Conservation (phyloP, 92 coral and sea anemone species). For the Heliopora coerulea region DNA sequence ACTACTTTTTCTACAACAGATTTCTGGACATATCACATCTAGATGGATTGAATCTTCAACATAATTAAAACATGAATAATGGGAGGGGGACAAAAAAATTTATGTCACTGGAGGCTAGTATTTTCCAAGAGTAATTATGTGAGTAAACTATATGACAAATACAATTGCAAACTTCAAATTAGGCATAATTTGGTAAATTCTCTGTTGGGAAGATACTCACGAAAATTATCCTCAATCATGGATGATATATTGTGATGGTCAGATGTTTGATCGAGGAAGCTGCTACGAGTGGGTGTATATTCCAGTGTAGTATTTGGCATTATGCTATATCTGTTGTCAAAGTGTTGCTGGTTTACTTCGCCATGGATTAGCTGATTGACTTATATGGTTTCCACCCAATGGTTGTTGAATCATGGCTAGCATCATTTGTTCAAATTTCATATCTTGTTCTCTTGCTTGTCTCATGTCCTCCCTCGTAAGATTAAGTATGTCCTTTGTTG, state of each 20-base stretch:
- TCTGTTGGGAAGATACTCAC: not conserved
- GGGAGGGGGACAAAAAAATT: too few species aligned
- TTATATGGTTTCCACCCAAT: not conserved
- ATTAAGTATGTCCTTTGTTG: slow-evolving; percentile 20
- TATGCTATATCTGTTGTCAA: slow-evolving; percentile 5
- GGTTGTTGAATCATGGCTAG: slow-evolving; percentile 7
- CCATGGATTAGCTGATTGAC: slow-evolving; percentile 1
- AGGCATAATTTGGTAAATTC: too few species aligned
- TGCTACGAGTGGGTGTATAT: not conserved
- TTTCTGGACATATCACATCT: too few species aligned
- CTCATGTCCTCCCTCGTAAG: slow-evolving; percentile 26
- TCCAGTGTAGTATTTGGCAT: slow-evolving; percentile 9
- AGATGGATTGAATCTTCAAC: too few species aligned
- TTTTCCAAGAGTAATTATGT: too few species aligned
- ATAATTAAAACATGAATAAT: too few species aligned
- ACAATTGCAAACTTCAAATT: too few species aligned
- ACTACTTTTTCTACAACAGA: too few species aligned
- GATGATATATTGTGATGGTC: not conserved
- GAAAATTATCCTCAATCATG: not conserved
- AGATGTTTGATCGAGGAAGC: not conserved
- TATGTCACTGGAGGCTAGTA: too few species aligned
- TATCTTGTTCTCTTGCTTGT: slow-evolving; percentile 26
- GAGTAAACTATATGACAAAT: too few species aligned
- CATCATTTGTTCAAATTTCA: slow-evolving; percentile 17
- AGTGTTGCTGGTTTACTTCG: not conserved